These are phyloP conservation scores for Anguilla obscura DNA, from an alignment of 2,797 vertebrate species.

Conservation along the genomic window DNA sequence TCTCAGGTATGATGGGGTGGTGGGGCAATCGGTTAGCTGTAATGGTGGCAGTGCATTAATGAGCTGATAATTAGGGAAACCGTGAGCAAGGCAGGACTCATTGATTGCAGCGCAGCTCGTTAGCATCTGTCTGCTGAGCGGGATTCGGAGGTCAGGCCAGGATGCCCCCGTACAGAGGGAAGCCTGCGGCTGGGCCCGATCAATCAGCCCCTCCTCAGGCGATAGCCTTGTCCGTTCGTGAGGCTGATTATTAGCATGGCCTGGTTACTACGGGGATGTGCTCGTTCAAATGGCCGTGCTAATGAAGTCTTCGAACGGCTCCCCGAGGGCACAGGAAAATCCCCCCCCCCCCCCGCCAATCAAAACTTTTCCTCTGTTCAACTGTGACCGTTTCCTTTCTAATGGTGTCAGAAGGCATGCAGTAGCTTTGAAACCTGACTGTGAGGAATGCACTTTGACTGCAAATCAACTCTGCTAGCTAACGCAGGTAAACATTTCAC, in stretches of 20 bases:
- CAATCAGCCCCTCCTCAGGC: neutral
- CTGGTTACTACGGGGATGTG: neutral
- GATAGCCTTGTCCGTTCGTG: neutral
- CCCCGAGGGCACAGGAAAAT: neutral
- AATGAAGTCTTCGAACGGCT: neutral
- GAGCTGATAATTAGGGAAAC: neutral
- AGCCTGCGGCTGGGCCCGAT: neutral
- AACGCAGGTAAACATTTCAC: neutral
- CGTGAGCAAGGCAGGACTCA: neutral
- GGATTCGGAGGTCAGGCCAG: neutral
- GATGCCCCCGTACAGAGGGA: no score
- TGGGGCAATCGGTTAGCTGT: neutral
- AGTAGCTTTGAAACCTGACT: neutral
- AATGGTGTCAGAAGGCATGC: neutral
- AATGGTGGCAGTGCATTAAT: neutral
- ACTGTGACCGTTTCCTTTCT: neutral
- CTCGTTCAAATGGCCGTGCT: neutral
- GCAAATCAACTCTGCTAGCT: neutral
- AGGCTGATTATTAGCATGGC: neutral
- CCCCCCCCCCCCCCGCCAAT: neutral
- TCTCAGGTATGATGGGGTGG: neutral
- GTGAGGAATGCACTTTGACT: neutral
- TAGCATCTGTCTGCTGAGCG: neutral
- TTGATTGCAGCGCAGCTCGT: neutral
- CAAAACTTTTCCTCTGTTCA: neutral